phyloP scores from a whole-genome alignment of 2,888 invertebrate genomes.

The Leucophora obtusa region DNA sequence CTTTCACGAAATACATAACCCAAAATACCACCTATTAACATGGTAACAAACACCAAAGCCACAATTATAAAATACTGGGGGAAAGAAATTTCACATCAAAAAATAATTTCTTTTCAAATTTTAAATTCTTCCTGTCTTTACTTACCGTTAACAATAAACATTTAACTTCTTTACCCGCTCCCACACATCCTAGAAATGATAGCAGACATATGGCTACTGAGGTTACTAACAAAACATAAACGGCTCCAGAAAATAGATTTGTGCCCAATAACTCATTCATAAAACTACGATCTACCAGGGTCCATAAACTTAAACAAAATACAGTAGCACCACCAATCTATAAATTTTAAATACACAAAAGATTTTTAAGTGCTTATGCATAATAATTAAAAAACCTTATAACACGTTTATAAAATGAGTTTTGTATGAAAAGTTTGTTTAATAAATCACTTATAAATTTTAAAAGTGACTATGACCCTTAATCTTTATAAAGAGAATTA shows the following conservation, averaged over 20 bases:
- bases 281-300: slow-evolving; percentile 89
- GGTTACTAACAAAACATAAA: slow-evolving; percentile 89
- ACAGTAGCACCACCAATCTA: slow-evolving; percentile 89
- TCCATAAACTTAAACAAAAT: slow-evolving; percentile 90
- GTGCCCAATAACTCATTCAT: slow-evolving; percentile 91
- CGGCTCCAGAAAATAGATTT: slow-evolving; percentile 91
- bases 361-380: slow-evolving; percentile 19
- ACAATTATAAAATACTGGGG: slow-evolving; percentile 91
- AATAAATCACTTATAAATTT: too few relatives aligned
- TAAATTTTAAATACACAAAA: slow-evolving; percentile 33
- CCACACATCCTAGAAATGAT: slow-evolving; percentile 94
- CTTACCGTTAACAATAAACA: slow-evolving; percentile 94
- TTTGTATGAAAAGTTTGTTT: too few relatives aligned
- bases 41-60: slow-evolving; percentile 92
- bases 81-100: background rate
- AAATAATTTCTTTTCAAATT: background rate
- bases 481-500: too few relatives aligned
- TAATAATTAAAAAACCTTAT: too few relatives aligned
- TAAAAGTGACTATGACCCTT: slow-evolving; percentile 4
- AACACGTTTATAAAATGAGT: too few relatives aligned
- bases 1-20: slow-evolving; percentile 94
- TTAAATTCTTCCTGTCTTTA: background rate
- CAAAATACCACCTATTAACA: slow-evolving; percentile 93
- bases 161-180: slow-evolving; percentile 95
- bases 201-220: slow-evolving; percentile 90